Evolutionary conservation across 2,888 invertebrate genomes (phyloP), one percentile per base, ranked within the genome.

Genomic region (Rhamnusium bicolor): DNA sequence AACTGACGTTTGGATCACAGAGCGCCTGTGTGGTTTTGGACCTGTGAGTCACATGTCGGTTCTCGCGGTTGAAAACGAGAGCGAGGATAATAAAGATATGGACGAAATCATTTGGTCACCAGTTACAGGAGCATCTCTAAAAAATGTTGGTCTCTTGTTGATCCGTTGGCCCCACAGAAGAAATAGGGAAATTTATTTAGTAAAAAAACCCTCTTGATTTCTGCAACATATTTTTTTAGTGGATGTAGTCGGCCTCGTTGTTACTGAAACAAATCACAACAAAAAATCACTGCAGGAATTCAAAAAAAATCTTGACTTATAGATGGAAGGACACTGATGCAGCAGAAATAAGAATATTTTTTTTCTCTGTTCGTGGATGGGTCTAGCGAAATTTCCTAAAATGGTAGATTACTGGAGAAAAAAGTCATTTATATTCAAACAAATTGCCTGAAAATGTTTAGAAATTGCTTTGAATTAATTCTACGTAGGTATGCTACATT

Each of bases 351-450:
- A n/a, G 24, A 6, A 24, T 6, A 24, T 24, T 24, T 24, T 24
- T 24, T 24, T 6, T 24, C 24, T 24, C 3, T 49, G 19, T 58
- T 47, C 58, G 14, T 47, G 68, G 56, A 47, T 68, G 58, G 68
- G 68, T 46, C 24, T 60, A 68, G 68, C 60, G 49, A 60, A 16
- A 27, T 68, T 24, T 27, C 67, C 56, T 21, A 66, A 54, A 12
- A 12, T 24, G 6, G 24, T 24, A 24, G 24, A 24, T 24, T 56
- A 56, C 19, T 56, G 56, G 58, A 56, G 56, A 21, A 67, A n/a
- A 40, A 56, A 56, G 46, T 21, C 19, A 10, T 16, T 27, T 67
- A n/a, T 46, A 56, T 56, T 19, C 21, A 27, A 56, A 56, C 54
- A 58, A 19, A 58, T 14, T 68, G 0, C 47, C 27, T 10, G 18